phyloP scores from a whole-genome alignment of 2,113 vertebrate species.

The Pipa parva region DNA sequence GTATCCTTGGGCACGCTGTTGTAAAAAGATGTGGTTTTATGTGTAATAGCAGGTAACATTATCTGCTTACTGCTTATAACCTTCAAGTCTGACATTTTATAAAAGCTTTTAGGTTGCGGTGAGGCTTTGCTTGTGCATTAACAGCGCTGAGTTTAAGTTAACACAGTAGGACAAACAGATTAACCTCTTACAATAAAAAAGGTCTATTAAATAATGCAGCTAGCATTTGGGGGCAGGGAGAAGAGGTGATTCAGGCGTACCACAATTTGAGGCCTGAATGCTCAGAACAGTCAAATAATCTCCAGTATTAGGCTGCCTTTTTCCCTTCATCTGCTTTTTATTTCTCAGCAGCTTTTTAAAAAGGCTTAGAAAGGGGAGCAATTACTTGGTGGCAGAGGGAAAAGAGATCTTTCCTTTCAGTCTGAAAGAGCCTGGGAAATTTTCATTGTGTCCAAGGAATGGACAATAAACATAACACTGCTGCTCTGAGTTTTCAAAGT shows the following conservation, averaged over 20 bases:
- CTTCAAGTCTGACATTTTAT: neutral
- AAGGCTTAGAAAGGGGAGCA: constrained; percentile 20
- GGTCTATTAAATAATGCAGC: constrained; percentile 21
- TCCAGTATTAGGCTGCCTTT: constrained; percentile 13
- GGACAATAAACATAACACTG: constrained; percentile 27
- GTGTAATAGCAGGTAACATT: neutral
- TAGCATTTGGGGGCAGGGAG: neutral
- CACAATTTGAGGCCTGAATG: constrained; percentile 22
- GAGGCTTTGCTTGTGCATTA: neutral
- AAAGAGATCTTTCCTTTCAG: constrained; percentile 39
- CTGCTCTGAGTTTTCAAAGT: constrained; percentile 5
- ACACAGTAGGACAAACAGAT: constrained; percentile 25
- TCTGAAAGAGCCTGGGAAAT: constrained; percentile 37
- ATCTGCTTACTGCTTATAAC: neutral
- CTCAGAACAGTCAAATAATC: constrained; percentile 26
- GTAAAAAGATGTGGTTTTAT: neutral
- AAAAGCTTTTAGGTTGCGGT: neutral
- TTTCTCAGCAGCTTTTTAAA: constrained; percentile 32
- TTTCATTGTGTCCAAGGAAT: constrained; percentile 36
- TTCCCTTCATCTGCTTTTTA: constrained; percentile 40
- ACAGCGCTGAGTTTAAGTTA: constrained; percentile 7
- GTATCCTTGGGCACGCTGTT: neutral
- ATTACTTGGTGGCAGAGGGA: constrained; percentile 34
- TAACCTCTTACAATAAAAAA: constrained; percentile 22
- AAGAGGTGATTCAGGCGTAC: constrained; percentile 21